Conservation (phyloP, 2,888 invertebrate species). For the Lottia gigantea region DNA sequence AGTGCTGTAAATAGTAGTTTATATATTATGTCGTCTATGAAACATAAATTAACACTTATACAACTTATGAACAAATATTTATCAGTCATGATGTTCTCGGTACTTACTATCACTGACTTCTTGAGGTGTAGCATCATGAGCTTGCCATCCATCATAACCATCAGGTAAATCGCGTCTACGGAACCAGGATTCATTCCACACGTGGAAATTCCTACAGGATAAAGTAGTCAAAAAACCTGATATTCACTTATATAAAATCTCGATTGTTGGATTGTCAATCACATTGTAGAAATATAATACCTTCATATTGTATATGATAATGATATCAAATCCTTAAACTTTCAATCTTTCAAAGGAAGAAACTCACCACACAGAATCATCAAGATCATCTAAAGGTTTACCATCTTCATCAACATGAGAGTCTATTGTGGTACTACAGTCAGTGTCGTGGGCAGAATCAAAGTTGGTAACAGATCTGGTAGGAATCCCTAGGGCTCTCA, state of each 20-base stretch:
- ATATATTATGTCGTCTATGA: no score
- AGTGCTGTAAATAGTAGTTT: no score
- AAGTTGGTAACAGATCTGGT: conserved; percentile 63
- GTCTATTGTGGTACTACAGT: conserved; percentile 62
- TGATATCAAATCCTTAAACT: no score
- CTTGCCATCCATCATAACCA: conserved; percentile 66
- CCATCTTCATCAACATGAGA: conserved; percentile 65
- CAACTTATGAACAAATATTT: no score
- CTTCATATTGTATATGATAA: no score
- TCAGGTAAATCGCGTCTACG: conserved; percentile 56
- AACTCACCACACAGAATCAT: conserved; percentile 78
- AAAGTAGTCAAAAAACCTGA: no score
- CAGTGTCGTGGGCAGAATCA: conserved; percentile 61
- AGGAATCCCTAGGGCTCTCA: conserved; percentile 57
- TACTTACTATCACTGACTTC: conserved; percentile 58
- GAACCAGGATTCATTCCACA: conserved; percentile 65
- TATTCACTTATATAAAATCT: no score
- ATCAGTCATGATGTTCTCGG: no score
- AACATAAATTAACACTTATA: no score
- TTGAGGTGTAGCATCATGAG: conserved; percentile 64
- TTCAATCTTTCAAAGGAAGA: no score
- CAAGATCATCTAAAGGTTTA: conserved; percentile 77
- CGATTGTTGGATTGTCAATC: no score
- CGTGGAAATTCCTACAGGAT: conserved; percentile 67
- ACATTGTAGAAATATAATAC: no score